These are phyloP conservation scores for Scaptomyza graminum DNA, from an alignment of 1,140 invertebrate genomes.

Conservation along the genomic window DNA sequence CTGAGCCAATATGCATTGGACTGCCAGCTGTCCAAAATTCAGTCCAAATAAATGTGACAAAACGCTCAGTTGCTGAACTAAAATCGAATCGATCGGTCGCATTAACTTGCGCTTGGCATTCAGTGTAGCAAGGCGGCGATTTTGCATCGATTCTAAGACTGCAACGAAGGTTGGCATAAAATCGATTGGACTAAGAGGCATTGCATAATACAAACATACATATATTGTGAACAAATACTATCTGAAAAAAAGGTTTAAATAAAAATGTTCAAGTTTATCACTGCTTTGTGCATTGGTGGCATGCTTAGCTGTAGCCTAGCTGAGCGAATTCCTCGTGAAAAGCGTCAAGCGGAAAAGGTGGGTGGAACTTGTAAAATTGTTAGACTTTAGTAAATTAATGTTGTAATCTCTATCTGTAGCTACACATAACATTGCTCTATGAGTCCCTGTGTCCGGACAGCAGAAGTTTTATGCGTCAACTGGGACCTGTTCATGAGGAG, in stretches of 20 bases:
- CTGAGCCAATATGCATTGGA: slow-evolving; percentile 6
- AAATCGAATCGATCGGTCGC: slow-evolving; percentile 67
- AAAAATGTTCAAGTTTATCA: slow-evolving; percentile 47
- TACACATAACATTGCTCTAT: slow-evolving; percentile 87
- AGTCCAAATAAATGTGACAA: slow-evolving; percentile 57
- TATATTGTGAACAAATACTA: no score
- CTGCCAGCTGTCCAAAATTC: slow-evolving; percentile 41
- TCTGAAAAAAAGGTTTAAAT: not conserved
- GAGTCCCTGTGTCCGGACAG: slow-evolving; percentile 93
- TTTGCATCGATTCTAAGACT: slow-evolving; percentile 37
- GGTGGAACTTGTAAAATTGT: not conserved
- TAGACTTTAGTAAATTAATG: not conserved
- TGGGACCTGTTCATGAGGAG: slow-evolving; percentile 84
- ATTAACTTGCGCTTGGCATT: slow-evolving; percentile 50
- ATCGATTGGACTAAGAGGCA: slow-evolving; percentile 48
- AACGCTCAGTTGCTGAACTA: slow-evolving; percentile 64
- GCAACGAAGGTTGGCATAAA: slow-evolving; percentile 49
- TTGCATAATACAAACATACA: slow-evolving; percentile 8
- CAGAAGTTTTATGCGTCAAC: slow-evolving; percentile 87
- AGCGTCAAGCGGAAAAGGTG: slow-evolving; percentile 58
- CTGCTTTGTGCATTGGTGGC: slow-evolving; percentile 25
- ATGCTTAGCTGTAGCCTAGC: slow-evolving; percentile 39
- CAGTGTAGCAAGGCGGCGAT: slow-evolving; percentile 19
- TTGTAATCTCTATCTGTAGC: slow-evolving; percentile 26
- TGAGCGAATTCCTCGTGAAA: slow-evolving; percentile 27